These are phyloP conservation scores for Odontothrips loti DNA, from an alignment of 2,888 invertebrate species.

Conservation along the genomic window DNA sequence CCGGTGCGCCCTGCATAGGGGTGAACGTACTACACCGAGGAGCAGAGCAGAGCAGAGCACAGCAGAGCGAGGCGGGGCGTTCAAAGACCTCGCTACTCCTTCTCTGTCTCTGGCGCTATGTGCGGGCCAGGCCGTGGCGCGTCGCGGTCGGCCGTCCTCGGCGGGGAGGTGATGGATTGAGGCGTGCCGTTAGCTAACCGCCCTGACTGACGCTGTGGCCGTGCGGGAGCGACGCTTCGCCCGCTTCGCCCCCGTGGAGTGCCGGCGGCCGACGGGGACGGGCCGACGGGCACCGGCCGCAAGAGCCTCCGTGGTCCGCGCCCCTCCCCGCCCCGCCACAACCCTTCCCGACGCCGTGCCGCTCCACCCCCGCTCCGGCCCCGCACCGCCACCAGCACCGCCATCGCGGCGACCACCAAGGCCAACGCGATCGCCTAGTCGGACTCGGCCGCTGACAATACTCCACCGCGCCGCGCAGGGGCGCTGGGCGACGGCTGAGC, in stretches of 20 bases:
- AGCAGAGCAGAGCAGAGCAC: neutral
- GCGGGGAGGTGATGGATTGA: neutral
- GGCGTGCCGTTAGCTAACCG: conserved; percentile 4
- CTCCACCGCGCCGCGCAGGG: no score
- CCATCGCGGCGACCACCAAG: neutral
- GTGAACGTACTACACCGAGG: neutral
- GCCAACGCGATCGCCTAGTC: no score
- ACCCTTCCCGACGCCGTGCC: neutral
- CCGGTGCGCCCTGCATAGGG: neutral
- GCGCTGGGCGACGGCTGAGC: neutral
- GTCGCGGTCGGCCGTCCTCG: neutral
- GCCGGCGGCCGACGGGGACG: neutral
- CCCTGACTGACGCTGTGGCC: conserved; percentile 21
- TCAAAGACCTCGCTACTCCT: neutral
- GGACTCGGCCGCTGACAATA: neutral
- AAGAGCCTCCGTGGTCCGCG: neutral
- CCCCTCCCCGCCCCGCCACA: neutral
- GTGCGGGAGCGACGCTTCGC: neutral
- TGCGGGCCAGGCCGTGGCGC: neutral
- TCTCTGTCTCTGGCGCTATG: no score
- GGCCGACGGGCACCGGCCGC: neutral
- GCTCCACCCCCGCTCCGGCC: neutral
- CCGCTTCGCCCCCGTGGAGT: no score
- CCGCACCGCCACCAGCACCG: neutral
- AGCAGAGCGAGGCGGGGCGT: neutral